Evolutionary conservation across 2,888 invertebrate genomes (phyloP).

Genomic region (Callosobruchus maculatus): DNA sequence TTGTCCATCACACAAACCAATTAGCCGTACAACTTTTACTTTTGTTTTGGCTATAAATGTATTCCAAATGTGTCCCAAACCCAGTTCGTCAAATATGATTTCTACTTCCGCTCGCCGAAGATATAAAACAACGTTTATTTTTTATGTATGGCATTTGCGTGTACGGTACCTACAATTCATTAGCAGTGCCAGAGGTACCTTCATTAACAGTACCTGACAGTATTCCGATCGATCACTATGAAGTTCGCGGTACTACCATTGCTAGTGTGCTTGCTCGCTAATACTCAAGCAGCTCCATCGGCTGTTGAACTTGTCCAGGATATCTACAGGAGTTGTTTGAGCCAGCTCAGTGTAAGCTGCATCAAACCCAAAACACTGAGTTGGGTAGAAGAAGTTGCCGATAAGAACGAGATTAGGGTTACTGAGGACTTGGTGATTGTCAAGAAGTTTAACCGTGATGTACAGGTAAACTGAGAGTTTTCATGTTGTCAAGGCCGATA

Average conservation of each 20-base stretch:
- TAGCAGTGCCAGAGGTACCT: neutral
- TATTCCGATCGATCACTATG: neutral
- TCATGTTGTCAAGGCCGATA: too few species aligned
- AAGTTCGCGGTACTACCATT: neutral
- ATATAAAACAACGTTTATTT: neutral
- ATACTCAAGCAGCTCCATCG: constrained; percentile 42
- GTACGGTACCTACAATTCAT: neutral
- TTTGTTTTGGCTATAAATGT: neutral
- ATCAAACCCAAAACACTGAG: constrained; percentile 73
- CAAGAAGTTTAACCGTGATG: constrained; percentile 54
- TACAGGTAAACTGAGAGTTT: neutral
- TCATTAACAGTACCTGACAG: neutral
- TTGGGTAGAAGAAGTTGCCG: constrained; percentile 66
- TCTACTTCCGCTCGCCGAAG: neutral
- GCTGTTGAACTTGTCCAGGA: constrained; percentile 62
- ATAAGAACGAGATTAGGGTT: constrained; percentile 67
- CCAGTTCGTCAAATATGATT: neutral
- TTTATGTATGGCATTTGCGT: neutral
- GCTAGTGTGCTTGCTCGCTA: constrained; percentile 3
- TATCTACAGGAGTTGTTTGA: constrained; percentile 65
- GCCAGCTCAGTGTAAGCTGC: constrained; percentile 67
- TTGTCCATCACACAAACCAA: neutral
- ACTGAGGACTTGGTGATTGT: constrained; percentile 74
- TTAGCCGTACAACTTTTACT: neutral
- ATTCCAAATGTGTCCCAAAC: neutral